Evolutionary conservation across 2,888 invertebrate genomes (phyloP), one percentile per base, ranked within the genome.

Genomic region (Pristionchus mayeri): DNA sequence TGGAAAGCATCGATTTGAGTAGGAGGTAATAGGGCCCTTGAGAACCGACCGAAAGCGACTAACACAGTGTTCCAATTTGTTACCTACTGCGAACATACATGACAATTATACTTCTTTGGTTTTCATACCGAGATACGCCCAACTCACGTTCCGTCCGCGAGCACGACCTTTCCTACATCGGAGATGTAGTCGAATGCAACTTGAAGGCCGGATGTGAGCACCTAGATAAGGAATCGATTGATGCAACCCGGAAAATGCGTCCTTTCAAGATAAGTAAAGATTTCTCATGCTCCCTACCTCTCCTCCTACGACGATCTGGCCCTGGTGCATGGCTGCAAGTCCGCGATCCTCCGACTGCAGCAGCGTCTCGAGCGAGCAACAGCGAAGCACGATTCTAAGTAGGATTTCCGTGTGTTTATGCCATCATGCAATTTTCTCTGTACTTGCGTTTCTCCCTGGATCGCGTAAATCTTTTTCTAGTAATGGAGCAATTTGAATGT

Each of bases 101-200:
- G n/a, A n/a, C n/a, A n/a, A n/a, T n/a, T n/a, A n/a, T n/a, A n/a
- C n/a, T n/a, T n/a, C n/a, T n/a, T n/a, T n/a, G n/a, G n/a, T n/a
- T n/a, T n/a, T n/a, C n/a, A n/a, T n/a, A n/a, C n/a, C n/a, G n/a
- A n/a, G n/a, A 27, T 30, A 16, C 0, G 40, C n/a, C 21, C 37
- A 21, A 63, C 81, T 82, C 16, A 82, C 81, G 63, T 21, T 63
- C 81, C 81, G n/a, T 82, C 81, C 3, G 44, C 21, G 27, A n/a
- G 40, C 24, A 63, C 63, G 11, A 44, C 7, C 75, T 84, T 84
- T 1, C 3, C 40, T 7, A 84, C 75, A 27, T 84, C 75, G 16
- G 84, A 50, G 34, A 84, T 75, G 75, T 84, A 84, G 54, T 84
- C 84, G 84, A 84, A 84, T 7, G 50, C 84, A 18, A 34, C 37